These are phyloP conservation scores for Eupithecia dodoneata DNA, from an alignment of 2,888 invertebrate genomes.

Conservation along the genomic window DNA sequence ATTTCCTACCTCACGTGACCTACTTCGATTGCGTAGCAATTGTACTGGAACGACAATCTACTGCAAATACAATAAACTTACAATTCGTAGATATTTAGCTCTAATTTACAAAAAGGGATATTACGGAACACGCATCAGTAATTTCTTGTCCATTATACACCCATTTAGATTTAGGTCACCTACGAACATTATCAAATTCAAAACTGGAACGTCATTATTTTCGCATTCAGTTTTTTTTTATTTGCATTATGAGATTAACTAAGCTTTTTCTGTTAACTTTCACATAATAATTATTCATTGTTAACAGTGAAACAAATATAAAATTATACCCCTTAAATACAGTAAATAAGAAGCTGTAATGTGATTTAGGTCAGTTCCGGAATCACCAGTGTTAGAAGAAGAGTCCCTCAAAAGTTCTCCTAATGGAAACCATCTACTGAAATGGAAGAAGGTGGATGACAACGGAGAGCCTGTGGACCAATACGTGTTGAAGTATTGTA, in stretches of 20 bases:
- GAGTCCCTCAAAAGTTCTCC: slow-evolving; percentile 48
- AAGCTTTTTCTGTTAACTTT: neutral
- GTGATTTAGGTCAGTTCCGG: slow-evolving; percentile 64
- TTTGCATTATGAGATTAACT: neutral
- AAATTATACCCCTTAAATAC: neutral
- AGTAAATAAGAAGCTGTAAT: neutral
- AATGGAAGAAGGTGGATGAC: slow-evolving; percentile 63
- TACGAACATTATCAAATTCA: neutral
- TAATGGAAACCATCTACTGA: slow-evolving; percentile 53
- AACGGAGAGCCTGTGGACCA: slow-evolving; percentile 70
- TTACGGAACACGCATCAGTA: neutral
- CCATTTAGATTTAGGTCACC: neutral
- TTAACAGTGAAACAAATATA: neutral
- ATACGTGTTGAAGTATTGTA: slow-evolving; percentile 66
- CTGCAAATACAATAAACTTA: neutral
- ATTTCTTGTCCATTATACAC: neutral
- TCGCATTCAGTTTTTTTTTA: neutral
- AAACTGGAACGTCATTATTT: neutral
- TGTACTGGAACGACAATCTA: neutral
- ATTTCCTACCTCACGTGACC: slow-evolving; percentile 8
- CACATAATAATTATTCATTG: neutral
- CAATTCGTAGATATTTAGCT: neutral
- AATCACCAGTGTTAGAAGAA: slow-evolving; percentile 60
- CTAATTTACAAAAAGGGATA: neutral
- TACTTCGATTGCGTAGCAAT: neutral